Conservation (phyloP, 2,888 invertebrate genomes). For the Schizaphis graminum region DNA sequence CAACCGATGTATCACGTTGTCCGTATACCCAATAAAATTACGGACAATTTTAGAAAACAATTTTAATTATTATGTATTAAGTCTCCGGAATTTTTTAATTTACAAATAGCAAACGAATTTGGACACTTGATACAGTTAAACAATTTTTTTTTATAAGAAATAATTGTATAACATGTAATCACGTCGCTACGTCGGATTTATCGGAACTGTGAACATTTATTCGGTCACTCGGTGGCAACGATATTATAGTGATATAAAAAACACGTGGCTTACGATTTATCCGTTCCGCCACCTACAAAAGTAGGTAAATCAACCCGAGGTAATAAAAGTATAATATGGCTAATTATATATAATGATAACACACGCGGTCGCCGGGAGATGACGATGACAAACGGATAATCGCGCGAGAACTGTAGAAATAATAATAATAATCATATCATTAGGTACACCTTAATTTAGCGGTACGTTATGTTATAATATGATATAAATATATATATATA, state of each 20-base stretch:
- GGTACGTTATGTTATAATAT: neutral
- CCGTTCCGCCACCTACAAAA: conserved; percentile 39
- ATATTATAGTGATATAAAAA: neutral
- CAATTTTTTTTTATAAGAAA: neutral
- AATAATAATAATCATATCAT: conserved; percentile 15
- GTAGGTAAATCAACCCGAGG: neutral
- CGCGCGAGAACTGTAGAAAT: neutral
- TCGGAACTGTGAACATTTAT: neutral
- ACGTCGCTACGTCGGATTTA: neutral
- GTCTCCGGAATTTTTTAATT: neutral
- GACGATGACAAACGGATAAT: conserved; percentile 30
- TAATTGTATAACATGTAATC: neutral
- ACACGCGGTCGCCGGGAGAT: neutral
- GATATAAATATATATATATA: neutral
- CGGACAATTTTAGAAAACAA: neutral
- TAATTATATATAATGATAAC: conserved; percentile 37
- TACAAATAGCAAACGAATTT: neutral
- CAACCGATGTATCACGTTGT: neutral
- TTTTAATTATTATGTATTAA: neutral
- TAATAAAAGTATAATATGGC: neutral
- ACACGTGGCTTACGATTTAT: conserved; percentile 12
- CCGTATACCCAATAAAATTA: neutral
- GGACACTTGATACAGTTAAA: neutral
- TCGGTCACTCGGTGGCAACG: neutral
- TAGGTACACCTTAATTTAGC: conserved; percentile 7